Evolutionary conservation across 2,113 vertebrate species (phyloP), one percentile per base, ranked within the genome.

Genomic region (Rhipidura dahli): DNA sequence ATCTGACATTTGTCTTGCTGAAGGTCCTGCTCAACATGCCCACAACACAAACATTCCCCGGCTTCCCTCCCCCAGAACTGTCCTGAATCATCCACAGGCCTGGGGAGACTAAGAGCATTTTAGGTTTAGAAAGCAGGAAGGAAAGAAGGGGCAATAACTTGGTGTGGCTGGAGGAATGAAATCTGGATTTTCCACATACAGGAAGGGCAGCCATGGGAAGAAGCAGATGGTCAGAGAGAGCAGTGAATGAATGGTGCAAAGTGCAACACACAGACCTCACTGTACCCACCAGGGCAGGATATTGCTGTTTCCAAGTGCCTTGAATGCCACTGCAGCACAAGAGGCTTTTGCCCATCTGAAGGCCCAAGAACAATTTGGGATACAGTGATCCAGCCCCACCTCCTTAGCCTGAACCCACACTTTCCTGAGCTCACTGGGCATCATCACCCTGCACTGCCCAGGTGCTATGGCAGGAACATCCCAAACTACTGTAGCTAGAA

Each of bases 21-120:
- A 80, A 97, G 59, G 88, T 90, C 91, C 88, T 77, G 70, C 63
- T 90, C 51, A 83, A 75, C 42, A 6, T 94, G 76, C 66, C 59
- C 80, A 83, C 91, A 93, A 78, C 60, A 87, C 68, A 92, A 94
- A 93, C 68, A 56, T 40, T 39, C 49, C 49, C 37, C 4, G 0
- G 9, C 49, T 56, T 44, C 27, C 63, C 94, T 92, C 72, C 76
- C n/a, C 76, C 68, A 70, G 68, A 80, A 21, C 6, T 66, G 80
- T 91, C 91, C 80, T 94, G 93, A 92, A 71, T 93, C 86, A 92
- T 64, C 33, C 83, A 35, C 23, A 1, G 5, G 31, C 21, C 59
- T 66, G 21, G 23, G 81, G n/a, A 87, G 26, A 39, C 19, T n/a
- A 59, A 87, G 78, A 64, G 39, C 4, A 22, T 17, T 70, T 81